phyloP scores from a whole-genome alignment of 2,797 vertebrate species.

The Dromococcyx pavoninus region DNA sequence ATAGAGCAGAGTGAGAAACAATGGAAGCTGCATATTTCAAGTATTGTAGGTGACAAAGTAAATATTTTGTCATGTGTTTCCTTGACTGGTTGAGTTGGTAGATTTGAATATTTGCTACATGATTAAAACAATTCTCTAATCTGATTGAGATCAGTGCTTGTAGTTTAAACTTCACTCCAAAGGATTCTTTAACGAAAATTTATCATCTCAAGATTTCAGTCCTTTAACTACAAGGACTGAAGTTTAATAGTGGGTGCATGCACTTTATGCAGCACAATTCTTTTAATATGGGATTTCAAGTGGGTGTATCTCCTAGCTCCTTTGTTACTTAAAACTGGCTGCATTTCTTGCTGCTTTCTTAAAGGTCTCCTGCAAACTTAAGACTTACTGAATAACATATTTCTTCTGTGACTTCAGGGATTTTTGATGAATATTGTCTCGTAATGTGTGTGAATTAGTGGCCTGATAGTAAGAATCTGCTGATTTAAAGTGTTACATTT shows the following conservation, averaged over 20 bases:
- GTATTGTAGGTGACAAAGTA: background rate
- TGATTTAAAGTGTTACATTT: background rate
- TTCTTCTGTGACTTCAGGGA: background rate
- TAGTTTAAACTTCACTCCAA: too few relatives aligned
- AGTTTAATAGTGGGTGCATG: accelerated
- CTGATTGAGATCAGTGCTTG: background rate
- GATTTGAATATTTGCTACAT: accelerated
- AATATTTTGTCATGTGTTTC: background rate
- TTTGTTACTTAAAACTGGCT: background rate
- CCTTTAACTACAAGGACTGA: too few relatives aligned
- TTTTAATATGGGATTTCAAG: accelerated
- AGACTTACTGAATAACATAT: accelerated
- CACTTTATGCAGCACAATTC: background rate
- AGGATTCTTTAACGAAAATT: too few relatives aligned
- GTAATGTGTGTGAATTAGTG: background rate
- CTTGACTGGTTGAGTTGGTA: background rate
- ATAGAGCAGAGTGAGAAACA: background rate
- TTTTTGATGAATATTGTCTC: background rate
- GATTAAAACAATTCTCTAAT: background rate
- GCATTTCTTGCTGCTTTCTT: background rate
- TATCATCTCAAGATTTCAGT: too few relatives aligned
- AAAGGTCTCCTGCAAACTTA: background rate
- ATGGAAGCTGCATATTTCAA: accelerated
- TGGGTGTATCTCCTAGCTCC: accelerated
- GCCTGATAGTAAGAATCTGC: background rate